phyloP scores from a whole-genome alignment of 2,888 invertebrate species.

The Drosophila tanythrix region DNA sequence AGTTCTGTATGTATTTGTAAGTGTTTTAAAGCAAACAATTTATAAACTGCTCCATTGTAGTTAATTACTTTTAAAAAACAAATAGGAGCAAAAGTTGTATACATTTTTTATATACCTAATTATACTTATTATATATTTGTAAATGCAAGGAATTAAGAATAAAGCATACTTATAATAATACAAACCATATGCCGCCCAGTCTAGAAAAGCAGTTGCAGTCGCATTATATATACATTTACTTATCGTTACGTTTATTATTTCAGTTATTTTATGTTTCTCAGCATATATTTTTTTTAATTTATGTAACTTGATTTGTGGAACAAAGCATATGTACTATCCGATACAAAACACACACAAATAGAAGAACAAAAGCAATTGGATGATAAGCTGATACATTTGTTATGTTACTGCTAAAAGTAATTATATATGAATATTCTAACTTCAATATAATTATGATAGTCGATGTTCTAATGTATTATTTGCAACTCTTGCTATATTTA shows the following conservation, averaged over 20 bases:
- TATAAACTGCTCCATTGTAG: slow-evolving; percentile 34
- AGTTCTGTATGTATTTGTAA: slow-evolving; percentile 34
- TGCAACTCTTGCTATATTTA: slow-evolving; percentile 35
- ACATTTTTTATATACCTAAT: slow-evolving; percentile 56
- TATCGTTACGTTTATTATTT: slow-evolving; percentile 1
- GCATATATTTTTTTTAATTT: slow-evolving; percentile 1
- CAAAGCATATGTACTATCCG: slow-evolving; percentile 5
- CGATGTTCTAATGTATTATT: slow-evolving; percentile 9
- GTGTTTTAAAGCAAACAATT: slow-evolving; percentile 43
- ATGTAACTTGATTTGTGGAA: slow-evolving; percentile 1
- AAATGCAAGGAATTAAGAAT: slow-evolving; percentile 71
- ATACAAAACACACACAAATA: slow-evolving; percentile 17
- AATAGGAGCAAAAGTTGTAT: slow-evolving; percentile 52
- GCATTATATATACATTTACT: neutral
- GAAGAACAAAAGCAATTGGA: slow-evolving; percentile 43
- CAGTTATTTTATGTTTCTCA: slow-evolving; percentile 3
- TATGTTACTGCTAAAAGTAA: slow-evolving; percentile 63
- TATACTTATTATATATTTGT: slow-evolving; percentile 41
- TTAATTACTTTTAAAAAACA: slow-evolving; percentile 21
- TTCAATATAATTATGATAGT: neutral
- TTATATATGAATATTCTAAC: slow-evolving; percentile 28
- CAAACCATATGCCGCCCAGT: neutral
- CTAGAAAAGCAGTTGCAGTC: neutral
- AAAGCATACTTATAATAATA: slow-evolving; percentile 62
- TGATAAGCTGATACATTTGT: slow-evolving; percentile 49